Conservation (phyloP, 2,113 vertebrate genomes). For the Phasianus colchicus region DNA sequence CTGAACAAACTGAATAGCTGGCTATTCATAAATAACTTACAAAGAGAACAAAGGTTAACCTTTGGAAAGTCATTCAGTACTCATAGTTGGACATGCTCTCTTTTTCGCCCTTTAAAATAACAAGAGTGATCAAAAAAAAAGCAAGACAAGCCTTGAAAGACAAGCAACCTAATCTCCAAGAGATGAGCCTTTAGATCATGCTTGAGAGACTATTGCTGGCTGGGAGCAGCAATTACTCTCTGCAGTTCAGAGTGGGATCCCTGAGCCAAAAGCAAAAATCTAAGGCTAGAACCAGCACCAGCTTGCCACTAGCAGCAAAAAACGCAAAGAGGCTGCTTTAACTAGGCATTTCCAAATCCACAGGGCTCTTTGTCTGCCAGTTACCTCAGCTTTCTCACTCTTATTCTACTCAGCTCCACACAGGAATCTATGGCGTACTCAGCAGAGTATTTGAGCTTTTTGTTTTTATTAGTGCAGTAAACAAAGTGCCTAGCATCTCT, state of each 20-base stretch:
- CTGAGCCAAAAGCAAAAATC: conserved; percentile 12
- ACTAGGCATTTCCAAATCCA: neutral
- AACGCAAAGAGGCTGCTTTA: neutral
- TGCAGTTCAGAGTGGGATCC: neutral
- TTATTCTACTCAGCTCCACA: neutral
- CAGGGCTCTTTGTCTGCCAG: neutral
- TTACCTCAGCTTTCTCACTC: neutral
- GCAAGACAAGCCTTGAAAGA: conserved; percentile 45
- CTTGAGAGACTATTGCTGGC: conserved; percentile 15
- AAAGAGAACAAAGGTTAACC: conserved; percentile 28
- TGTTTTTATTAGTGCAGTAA: neutral
- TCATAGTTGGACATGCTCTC: neutral
- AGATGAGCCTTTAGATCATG: conserved; percentile 28
- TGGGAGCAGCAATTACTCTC: neutral
- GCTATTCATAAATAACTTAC: conserved; percentile 43
- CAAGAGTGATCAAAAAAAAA: conserved; percentile 34
- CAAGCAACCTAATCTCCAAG: conserved; percentile 9
- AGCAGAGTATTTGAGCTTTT: neutral
- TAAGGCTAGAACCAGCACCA: neutral
- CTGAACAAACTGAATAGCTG: conserved; percentile 39
- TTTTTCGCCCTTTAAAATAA: conserved; percentile 26
- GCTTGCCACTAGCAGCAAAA: neutral
- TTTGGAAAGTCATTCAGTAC: conserved; percentile 32
- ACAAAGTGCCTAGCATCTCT: neutral
- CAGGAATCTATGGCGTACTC: neutral